Evolutionary conservation across 2,888 invertebrate species (phyloP).

Genomic region (Aelia acuminata): DNA sequence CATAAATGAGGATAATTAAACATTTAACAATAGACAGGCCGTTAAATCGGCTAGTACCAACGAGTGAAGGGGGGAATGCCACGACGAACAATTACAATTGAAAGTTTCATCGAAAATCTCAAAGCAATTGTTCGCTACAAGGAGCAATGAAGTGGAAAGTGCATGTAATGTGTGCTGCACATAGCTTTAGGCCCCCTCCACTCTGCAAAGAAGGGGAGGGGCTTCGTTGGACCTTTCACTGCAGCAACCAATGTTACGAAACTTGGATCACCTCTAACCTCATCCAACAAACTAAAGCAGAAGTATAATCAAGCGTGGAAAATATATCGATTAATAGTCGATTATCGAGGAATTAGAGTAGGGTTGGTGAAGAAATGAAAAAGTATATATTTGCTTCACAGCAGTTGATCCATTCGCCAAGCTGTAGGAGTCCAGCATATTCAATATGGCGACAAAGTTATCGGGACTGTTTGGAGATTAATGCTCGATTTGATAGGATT

Average conservation of each 20-base stretch:
- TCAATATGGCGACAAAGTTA: too few relatives aligned
- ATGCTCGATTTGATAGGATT: too few relatives aligned
- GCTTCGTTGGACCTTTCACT: not conserved
- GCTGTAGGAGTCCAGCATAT: too few relatives aligned
- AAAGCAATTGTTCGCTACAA: not conserved
- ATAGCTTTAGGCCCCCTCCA: not conserved
- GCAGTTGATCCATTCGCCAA: too few relatives aligned
- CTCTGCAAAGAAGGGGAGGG: not conserved
- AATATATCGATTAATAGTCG: not conserved
- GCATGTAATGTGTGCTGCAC: not conserved
- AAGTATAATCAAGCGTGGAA: not conserved
- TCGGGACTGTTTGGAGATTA: too few relatives aligned
- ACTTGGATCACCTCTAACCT: conserved; percentile 18
- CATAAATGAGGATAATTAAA: too few relatives aligned
- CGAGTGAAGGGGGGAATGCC: not conserved
- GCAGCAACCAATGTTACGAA: not conserved
- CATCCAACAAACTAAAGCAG: not conserved
- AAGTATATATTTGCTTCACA: too few relatives aligned
- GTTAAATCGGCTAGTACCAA: not conserved
- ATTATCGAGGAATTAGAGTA: not conserved
- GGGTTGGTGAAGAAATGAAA: not conserved
- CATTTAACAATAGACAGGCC: too few relatives aligned
- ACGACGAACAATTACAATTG: not conserved
- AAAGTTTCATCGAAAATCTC: not conserved
- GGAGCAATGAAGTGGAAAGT: conserved; percentile 18